Evolutionary conservation across 2,888 invertebrate genomes (phyloP).

Genomic region (Anoplius nigerrimus): DNA sequence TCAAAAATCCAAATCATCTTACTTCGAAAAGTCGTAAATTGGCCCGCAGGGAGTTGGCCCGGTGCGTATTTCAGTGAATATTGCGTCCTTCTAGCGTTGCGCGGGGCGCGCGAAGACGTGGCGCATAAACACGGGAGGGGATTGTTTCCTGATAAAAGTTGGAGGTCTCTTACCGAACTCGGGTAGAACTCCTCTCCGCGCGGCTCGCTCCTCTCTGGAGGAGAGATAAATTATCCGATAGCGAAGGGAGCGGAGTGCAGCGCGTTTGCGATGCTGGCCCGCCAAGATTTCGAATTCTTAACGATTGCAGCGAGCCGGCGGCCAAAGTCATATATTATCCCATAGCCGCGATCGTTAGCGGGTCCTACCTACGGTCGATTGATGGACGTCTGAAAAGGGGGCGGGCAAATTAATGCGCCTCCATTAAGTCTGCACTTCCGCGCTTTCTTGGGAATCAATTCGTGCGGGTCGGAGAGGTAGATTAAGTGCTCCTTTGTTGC

Average conservation of each 20-base stretch:
- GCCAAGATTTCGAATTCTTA: slow-evolving; percentile 1
- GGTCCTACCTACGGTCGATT: background rate
- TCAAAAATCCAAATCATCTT: slow-evolving; percentile 38
- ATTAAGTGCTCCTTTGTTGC: slow-evolving; percentile 49
- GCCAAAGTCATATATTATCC: slow-evolving; percentile 2
- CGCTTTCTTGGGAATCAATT: slow-evolving; percentile 37
- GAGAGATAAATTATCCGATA: background rate
- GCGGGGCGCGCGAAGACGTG: slow-evolving; percentile 10
- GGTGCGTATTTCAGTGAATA: slow-evolving; percentile 24
- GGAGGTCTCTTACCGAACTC: slow-evolving; percentile 19
- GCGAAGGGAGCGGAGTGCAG: too few relatives aligned
- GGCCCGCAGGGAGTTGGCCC: slow-evolving; percentile 24
- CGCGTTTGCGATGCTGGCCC: background rate
- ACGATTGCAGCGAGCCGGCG: background rate
- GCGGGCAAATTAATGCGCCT: slow-evolving; percentile 42
- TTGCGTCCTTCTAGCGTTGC: slow-evolving; percentile 32
- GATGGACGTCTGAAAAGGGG: slow-evolving; percentile 43
- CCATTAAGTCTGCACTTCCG: slow-evolving; percentile 36
- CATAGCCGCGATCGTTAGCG: background rate
- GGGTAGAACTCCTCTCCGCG: slow-evolving; percentile 9
- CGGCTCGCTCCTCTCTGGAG: background rate
- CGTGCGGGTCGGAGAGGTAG: slow-evolving; percentile 24
- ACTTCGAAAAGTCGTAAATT: slow-evolving; percentile 39
- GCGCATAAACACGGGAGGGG: slow-evolving; percentile 26
- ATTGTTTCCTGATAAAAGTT: slow-evolving; percentile 28